phyloP scores from a whole-genome alignment of 2,797 vertebrate species.

The Notoglanidium macrostoma region DNA sequence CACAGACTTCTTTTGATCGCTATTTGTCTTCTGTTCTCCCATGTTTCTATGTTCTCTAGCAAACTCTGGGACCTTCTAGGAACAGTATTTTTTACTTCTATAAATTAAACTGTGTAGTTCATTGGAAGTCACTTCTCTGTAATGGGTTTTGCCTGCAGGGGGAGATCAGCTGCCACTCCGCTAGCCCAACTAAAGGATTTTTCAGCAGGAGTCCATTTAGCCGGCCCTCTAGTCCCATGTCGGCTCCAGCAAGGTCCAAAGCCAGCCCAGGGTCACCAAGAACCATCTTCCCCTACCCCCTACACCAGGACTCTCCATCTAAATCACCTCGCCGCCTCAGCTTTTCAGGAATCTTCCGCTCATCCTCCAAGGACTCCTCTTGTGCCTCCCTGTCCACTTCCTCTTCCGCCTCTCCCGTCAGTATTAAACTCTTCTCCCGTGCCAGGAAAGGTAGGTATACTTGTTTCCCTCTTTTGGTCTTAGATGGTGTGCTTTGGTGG shows the following conservation, averaged over 20 bases:
- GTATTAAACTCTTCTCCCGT: constrained; percentile 87
- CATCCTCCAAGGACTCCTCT: constrained; percentile 85
- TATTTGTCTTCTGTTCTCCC: background rate
- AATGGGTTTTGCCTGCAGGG: constrained; percentile 67
- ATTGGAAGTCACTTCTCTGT: constrained; percentile 20
- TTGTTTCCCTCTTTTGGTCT: background rate
- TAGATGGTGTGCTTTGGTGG: background rate
- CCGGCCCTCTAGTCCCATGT: constrained; percentile 84
- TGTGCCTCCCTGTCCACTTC: constrained; percentile 66
- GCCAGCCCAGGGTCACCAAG: constrained; percentile 82
- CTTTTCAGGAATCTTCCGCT: constrained; percentile 92
- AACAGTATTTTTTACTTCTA: background rate
- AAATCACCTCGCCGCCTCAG: constrained; percentile 88
- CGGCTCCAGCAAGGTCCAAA: constrained; percentile 78
- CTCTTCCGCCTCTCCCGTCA: constrained; percentile 82
- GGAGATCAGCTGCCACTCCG: constrained; percentile 72
- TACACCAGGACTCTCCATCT: constrained; percentile 80
- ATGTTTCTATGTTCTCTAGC: background rate
- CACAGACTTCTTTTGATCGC: background rate
- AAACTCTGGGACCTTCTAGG: background rate
- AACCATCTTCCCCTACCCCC: constrained; percentile 83
- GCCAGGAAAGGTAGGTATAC: constrained; percentile 85
- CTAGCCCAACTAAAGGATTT: constrained; percentile 83
- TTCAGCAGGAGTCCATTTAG: constrained; percentile 81
- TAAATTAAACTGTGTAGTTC: background rate